These are phyloP conservation scores for Nyctibius grandis DNA, from an alignment of 2,797 vertebrate genomes.

Conservation along the genomic window DNA sequence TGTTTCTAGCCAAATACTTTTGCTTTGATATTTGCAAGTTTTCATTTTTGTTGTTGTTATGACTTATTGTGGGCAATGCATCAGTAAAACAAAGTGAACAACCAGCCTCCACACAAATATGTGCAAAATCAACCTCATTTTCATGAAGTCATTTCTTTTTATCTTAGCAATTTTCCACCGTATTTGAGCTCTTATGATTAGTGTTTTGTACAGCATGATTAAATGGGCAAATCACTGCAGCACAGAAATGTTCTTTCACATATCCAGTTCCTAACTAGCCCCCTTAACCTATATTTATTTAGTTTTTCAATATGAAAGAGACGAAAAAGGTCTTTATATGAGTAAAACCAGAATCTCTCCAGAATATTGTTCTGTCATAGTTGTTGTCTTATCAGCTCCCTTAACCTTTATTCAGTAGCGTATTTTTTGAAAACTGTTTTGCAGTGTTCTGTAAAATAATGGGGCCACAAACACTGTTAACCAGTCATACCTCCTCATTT, in stretches of 20 bases:
- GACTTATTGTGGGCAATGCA: not conserved
- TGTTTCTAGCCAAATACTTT: not conserved
- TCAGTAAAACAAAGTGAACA: not conserved
- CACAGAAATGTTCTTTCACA: not conserved
- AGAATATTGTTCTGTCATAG: not conserved
- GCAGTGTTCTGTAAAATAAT: not conserved
- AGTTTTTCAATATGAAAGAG: not conserved
- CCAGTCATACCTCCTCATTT: not conserved
- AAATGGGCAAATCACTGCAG: conserved; percentile 12
- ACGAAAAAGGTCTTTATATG: not conserved
- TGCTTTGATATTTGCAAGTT: conserved; percentile 16
- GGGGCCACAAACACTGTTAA: not conserved
- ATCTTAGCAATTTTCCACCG: conserved; percentile 2
- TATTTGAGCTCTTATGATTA: conserved; percentile 13
- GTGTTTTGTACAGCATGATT: conserved; percentile 33
- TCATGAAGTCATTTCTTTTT: conserved; percentile 5
- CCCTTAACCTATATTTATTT: not conserved
- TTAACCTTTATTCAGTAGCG: not conserved
- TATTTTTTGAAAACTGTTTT: not conserved
- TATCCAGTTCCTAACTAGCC: not conserved
- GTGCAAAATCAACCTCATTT: conserved; percentile 50
- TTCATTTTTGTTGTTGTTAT: conserved; percentile 1
- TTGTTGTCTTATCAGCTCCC: not conserved
- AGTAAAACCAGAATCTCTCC: not conserved
- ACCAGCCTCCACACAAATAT: not conserved